Evolutionary conservation across 1,140 invertebrate genomes (phyloP), one percentile per base, ranked within the genome.

Genomic region (Cherax quadricarinatus): DNA sequence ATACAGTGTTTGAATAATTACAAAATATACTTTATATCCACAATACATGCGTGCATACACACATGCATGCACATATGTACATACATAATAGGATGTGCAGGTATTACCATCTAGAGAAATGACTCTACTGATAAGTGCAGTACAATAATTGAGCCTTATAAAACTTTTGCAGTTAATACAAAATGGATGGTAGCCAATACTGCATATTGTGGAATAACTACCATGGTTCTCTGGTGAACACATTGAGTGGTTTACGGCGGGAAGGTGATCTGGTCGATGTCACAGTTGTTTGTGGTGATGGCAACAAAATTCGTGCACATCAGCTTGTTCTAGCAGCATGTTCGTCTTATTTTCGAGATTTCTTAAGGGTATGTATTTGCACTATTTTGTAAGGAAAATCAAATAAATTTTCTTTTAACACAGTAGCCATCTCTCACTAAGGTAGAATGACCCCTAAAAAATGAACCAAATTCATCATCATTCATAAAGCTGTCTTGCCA

Each of bases 151-250:
- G 7, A 30, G n/a, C n/a, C 9, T 21, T 30, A 10, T 70, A 30
- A 75, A 75, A 30, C n/a, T 41, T 30, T 75, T 75, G 7, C 70
- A 75, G 70, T 6, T 30, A 75, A 66, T 18, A 18, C 79, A 84
- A 6, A 41, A 91, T 91, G 90, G 90, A 91, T 21, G 84, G 88
- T 1, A 92, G 88, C 18, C 93, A 93, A 79, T 93, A 91, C 78
- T 93, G 93, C 84, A 92, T 93, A 62, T 88, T 93, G 60, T 93
- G 93, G 93, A 93, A 93, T 70, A 93, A 93, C 73, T 93, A 93
- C 89, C 93, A 93, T 70, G 89, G 88, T 49, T 90, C 88, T 7
- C 91, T 93, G 24, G 91, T 92, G 12, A 90, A 92, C 49, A 92
- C 93, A 21, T 78, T 93, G 21, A 91, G 75, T 49, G 57, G 78